Evolutionary conservation across 2,888 invertebrate genomes (phyloP).

Genomic region (Melieria picta): DNA sequence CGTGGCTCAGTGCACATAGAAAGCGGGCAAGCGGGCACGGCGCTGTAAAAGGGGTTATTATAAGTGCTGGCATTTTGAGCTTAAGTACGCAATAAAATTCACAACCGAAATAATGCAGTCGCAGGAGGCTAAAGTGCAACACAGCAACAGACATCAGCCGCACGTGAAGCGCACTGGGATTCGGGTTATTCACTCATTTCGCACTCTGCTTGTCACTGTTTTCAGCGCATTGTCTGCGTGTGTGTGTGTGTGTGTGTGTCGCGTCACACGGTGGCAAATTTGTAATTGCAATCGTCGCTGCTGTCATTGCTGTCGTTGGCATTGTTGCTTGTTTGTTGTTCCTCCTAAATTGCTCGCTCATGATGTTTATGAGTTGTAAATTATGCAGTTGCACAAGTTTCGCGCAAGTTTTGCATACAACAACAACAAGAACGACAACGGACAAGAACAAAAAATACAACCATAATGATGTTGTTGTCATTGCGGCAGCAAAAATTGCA

Average conservation of each 20-base stretch:
- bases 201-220: slow-evolving; percentile 18
- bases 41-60: not conserved
- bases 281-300: slow-evolving; percentile 1
- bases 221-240: slow-evolving; percentile 2
- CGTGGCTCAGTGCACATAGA: not conserved
- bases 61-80: slow-evolving; percentile 15
- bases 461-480: too few species aligned
- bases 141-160: slow-evolving; percentile 3
- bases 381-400: slow-evolving; percentile 32
- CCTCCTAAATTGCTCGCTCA: slow-evolving; percentile 9
- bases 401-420: slow-evolving; percentile 12
- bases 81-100: slow-evolving; percentile 20
- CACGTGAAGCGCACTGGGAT: not conserved
- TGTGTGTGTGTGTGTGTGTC: slow-evolving; percentile 1
- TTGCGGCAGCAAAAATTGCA: not conserved
- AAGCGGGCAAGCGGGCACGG: not conserved
- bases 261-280: slow-evolving; percentile 4
- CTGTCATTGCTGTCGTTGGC: slow-evolving; percentile 3
- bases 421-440: slow-evolving; percentile 17
- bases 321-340: too few species aligned
- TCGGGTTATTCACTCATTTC: slow-evolving; percentile 22
- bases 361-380: slow-evolving; percentile 41
- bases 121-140: not conserved
- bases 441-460: slow-evolving; percentile 3
- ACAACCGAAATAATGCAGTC: slow-evolving; percentile 8